Evolutionary conservation across 2,797 vertebrate species (phyloP).

Genomic region (Ciconia nigra): DNA sequence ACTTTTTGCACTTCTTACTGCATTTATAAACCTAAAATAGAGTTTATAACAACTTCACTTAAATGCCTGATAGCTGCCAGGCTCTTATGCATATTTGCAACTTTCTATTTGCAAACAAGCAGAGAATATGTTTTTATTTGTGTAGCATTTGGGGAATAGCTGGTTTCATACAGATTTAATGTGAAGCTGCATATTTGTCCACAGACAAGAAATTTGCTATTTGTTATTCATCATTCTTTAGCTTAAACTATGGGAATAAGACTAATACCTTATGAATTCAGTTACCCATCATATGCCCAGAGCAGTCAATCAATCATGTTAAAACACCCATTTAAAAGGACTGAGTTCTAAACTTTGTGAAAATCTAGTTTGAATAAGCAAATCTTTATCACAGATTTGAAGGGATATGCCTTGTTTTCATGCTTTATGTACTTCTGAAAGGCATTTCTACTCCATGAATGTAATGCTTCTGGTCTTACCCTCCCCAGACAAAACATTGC

Average conservation of each 20-base stretch:
- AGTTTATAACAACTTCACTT: background rate
- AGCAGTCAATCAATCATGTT: background rate
- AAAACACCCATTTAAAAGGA: background rate
- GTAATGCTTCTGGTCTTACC: background rate
- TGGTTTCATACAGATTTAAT: background rate
- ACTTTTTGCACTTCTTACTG: background rate
- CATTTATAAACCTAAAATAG: background rate
- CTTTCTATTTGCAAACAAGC: background rate
- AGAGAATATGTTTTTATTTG: background rate
- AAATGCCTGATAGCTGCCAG: background rate
- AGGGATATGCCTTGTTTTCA: background rate
- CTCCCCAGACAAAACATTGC: background rate
- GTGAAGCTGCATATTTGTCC: background rate
- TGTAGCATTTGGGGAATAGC: background rate
- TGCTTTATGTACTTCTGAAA: background rate
- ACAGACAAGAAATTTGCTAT: background rate
- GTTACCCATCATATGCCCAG: background rate
- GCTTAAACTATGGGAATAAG: background rate
- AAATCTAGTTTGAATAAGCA: background rate
- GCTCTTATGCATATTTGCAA: too few relatives aligned
- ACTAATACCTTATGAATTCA: background rate
- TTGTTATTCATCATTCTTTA: background rate
- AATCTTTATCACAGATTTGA: background rate
- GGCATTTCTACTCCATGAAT: background rate
- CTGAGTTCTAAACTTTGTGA: background rate